Percentiles rank a stretch among this genome's conserved stretches.
These are phyloP conservation scores for Stichopus chloronotus DNA, from an alignment of 35 echinoderm and acorn worm species.

Conservation along the genomic window DNA sequence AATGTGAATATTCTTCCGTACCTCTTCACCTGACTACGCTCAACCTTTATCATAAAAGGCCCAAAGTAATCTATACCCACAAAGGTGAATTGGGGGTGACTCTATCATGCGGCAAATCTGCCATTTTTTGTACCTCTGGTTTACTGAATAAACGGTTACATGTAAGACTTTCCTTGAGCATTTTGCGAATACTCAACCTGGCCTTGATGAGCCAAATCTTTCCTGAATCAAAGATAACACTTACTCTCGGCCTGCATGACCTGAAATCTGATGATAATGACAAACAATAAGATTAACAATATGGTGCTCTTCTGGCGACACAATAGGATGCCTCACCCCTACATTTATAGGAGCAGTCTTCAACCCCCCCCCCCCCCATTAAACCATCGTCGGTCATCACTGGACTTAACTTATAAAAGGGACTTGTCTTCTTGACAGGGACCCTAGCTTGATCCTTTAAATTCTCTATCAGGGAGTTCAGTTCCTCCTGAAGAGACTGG, in stretches of 20 bases:
- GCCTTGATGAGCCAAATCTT: constrained; percentile 48
- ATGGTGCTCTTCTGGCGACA: constrained; percentile 59
- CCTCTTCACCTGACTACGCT: constrained; percentile 3
- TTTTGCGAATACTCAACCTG: not conserved
- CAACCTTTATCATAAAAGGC: constrained; percentile 14
- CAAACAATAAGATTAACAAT: constrained; percentile 43
- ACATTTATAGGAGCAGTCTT: not conserved
- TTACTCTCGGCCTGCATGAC: constrained; percentile 60
- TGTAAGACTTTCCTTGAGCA: constrained; percentile 6
- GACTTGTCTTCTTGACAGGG: not conserved
- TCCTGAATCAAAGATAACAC: constrained; percentile 51
- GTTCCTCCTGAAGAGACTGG: not conserved
- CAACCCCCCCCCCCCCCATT: constrained; percentile 48
- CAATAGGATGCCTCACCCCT: constrained; percentile 40
- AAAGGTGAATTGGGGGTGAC: constrained; percentile 23
- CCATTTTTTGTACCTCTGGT: constrained; percentile 44
- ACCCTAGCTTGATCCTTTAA: not conserved
- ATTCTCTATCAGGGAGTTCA: not conserved
- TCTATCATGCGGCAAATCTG: constrained; percentile 41
- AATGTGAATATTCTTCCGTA: constrained; percentile 34
- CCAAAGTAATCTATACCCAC: constrained; percentile 37
- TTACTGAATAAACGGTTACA: constrained; percentile 30
- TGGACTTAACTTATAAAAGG: constrained; percentile 30
- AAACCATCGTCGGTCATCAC: constrained; percentile 35
- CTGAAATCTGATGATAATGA: constrained; percentile 37